Conservation (phyloP, 2,113 vertebrate species). For the Ammospiza nelsoni region DNA sequence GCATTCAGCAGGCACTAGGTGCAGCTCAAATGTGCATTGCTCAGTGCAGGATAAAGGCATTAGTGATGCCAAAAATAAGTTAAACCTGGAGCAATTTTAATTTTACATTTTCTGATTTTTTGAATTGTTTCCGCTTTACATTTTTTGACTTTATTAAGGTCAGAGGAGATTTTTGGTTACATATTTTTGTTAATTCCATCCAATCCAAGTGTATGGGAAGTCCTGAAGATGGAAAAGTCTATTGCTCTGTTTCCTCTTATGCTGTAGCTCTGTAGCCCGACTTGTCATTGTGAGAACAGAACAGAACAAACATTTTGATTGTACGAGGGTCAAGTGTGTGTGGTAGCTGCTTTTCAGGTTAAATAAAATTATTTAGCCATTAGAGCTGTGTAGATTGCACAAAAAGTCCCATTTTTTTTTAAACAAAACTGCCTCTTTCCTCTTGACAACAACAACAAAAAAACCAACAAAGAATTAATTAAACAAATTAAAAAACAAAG, state of each 20-base stretch:
- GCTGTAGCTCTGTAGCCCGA: neutral
- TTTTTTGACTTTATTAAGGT: neutral
- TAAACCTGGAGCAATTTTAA: neutral
- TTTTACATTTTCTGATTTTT: neutral
- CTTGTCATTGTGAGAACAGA: neutral
- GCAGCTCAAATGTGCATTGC: neutral
- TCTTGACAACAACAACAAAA: neutral
- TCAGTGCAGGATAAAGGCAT: neutral
- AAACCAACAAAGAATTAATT: neutral
- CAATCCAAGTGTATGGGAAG: neutral
- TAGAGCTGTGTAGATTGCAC: neutral
- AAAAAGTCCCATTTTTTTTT: slow-evolving; percentile 2
- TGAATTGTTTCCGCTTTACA: neutral
- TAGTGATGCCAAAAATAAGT: neutral
- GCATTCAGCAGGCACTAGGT: neutral
- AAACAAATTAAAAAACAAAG: neutral
- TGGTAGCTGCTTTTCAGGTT: neutral
- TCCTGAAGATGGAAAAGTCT: neutral
- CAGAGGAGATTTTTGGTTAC: neutral
- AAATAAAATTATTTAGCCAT: neutral
- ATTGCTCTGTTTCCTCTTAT: neutral
- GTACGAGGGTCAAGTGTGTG: neutral
- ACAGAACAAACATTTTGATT: neutral
- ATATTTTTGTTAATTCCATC: neutral
- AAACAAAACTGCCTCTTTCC: neutral